phyloP scores from a whole-genome alignment of 2,888 invertebrate species.

The Andricus quercusramuli region DNA sequence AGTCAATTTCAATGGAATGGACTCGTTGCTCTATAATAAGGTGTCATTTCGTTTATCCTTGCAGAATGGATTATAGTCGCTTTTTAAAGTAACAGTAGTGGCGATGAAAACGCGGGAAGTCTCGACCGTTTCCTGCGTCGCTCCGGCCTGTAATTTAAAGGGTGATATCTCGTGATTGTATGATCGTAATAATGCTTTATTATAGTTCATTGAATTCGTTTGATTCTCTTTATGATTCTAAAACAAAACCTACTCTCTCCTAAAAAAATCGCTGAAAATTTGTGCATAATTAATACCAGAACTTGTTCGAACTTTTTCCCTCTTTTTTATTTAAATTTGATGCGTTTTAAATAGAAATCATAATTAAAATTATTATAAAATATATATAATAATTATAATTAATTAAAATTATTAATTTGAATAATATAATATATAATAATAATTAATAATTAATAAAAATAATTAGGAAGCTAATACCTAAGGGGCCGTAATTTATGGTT shows the following conservation, averaged over 20 bases:
- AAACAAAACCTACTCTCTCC: neutral
- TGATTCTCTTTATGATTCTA: slow-evolving; percentile 21
- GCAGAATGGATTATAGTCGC: neutral
- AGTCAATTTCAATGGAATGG: neutral
- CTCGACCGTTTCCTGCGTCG: slow-evolving; percentile 26
- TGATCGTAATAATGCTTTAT: slow-evolving; percentile 26
- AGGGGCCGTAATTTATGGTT: neutral
- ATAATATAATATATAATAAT: too few species aligned
- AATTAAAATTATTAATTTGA: too few species aligned
- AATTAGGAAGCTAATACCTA: neutral
- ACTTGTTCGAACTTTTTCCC: too few species aligned
- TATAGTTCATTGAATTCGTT: slow-evolving; percentile 34
- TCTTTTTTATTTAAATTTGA: too few species aligned
- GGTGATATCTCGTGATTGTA: slow-evolving; percentile 39
- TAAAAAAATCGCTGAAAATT: neutral
- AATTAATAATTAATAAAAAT: too few species aligned
- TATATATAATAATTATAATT: too few species aligned
- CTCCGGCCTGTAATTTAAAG: slow-evolving; percentile 32
- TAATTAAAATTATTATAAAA: too few species aligned
- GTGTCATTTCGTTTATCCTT: slow-evolving; percentile 19
- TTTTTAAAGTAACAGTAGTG: slow-evolving; percentile 21
- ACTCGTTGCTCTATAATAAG: neutral
- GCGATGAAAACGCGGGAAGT: slow-evolving; percentile 36
- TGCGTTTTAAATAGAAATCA: too few species aligned
- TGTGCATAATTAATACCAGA: neutral